These are phyloP conservation scores for Latrodectus hesperus DNA, from an alignment of 2,888 invertebrate genomes.

Conservation along the genomic window DNA sequence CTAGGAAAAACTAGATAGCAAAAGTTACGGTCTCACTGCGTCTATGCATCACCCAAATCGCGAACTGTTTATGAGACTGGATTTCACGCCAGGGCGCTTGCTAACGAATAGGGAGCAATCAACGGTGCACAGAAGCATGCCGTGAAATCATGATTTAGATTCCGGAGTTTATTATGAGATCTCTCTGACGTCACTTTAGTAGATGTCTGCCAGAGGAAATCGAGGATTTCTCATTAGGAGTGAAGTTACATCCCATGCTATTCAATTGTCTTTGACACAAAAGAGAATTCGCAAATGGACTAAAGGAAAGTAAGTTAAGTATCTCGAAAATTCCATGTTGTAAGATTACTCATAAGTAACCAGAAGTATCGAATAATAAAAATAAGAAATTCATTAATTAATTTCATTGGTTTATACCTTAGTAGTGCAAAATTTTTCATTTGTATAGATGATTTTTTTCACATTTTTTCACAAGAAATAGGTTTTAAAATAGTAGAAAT, in stretches of 20 bases:
- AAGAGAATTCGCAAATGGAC: not conserved
- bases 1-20: not conserved
- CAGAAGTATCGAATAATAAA: too few species aligned
- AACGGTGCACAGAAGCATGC: conserved; percentile 7
- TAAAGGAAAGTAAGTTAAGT: too few species aligned
- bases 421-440: too few species aligned
- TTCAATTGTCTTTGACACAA: not conserved
- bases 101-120: conserved; percentile 42
- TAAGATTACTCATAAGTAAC: too few species aligned
- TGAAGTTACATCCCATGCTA: conserved; percentile 6
- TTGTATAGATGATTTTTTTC: too few species aligned
- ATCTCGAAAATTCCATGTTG: too few species aligned
- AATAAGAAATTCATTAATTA: too few species aligned
- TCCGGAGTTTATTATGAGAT: conserved; percentile 32
- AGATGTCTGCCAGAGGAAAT: conserved; percentile 7
- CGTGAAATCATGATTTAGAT: conserved; percentile 32
- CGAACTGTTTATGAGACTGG: conserved; percentile 40
- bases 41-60: not conserved
- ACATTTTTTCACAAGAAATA: too few species aligned
- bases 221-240: conserved; percentile 46
- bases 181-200: conserved; percentile 6
- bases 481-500: too few species aligned
- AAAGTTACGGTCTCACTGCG: conserved; percentile 30
- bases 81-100: conserved; percentile 28
- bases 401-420: too few species aligned